phyloP scores from a whole-genome alignment of 2,113 vertebrate genomes.

The Ginglymostoma cirratum region DNA sequence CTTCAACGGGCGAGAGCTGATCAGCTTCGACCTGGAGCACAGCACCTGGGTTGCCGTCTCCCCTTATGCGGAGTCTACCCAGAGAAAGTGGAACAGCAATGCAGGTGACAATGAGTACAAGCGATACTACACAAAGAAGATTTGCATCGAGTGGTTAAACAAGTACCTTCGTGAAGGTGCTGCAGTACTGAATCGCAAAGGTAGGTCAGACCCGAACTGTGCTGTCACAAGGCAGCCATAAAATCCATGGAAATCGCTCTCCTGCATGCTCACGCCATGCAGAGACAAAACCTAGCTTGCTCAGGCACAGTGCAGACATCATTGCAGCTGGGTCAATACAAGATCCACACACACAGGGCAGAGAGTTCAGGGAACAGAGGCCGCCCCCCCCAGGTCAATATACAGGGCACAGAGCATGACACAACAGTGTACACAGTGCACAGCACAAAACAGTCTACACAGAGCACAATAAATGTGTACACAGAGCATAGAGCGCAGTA shows the following conservation, averaged over 20 bases:
- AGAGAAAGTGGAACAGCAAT: neutral
- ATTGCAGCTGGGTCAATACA: no score
- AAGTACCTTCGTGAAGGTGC: neutral
- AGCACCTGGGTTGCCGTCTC: neutral
- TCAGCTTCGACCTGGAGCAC: neutral
- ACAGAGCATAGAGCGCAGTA: no score
- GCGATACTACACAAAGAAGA: neutral
- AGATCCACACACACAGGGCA: no score
- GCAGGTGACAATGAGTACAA: neutral
- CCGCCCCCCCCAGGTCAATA: no score
- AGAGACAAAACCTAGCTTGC: neutral
- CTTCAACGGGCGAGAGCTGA: neutral
- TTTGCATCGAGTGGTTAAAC: neutral
- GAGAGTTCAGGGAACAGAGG: no score
- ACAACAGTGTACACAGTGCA: no score
- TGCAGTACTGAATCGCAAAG: neutral
- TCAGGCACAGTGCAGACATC: neutral
- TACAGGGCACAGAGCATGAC: no score
- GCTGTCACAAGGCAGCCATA: neutral
- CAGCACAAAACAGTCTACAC: no score
- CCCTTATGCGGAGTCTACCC: neutral
- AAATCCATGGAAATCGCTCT: neutral
- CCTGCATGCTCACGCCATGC: fast-evolving
- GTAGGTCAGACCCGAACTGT: neutral
- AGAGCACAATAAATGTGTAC: no score